Evolutionary conservation across 1,140 invertebrate species (phyloP), one percentile per base, ranked within the genome.

Genomic region (Solenopsis invicta): DNA sequence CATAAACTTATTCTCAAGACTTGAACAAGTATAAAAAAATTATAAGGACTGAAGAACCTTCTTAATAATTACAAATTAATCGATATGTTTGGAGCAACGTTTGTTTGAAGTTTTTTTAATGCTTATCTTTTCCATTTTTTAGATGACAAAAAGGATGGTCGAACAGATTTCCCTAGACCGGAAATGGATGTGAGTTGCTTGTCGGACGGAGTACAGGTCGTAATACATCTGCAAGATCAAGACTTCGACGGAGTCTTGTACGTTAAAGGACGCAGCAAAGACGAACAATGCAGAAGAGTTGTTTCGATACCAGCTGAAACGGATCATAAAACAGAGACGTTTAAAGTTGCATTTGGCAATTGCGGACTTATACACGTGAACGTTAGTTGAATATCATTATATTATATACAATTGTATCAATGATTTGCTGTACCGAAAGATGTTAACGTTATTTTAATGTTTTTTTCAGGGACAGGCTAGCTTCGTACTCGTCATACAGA

Each of bases 201-300:
- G 52, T 98, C 98, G 18, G 98, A 99, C 94, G 98, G 98, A 45
- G 98, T 99, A 0, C 97, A 98, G 92, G 98, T 99, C 0, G 97
- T 98, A 91, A 97, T 99, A 69, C 97, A 97, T 90, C 97, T 98
- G 54, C 96, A 96, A 85, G 96, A 97, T 93, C 95, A 97, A 89
- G 98, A 97, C 64, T 99, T 99, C 93, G 98, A 99, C 90, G 98
- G 98, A 4, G 97, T 99, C 1, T 95, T 99, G 0, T 99, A 99
- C 91, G 98, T 99, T 0, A 99, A 99, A 96, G 98, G 98, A 12
- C 98, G 99, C 93, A 99, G 98, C 92, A 99, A 99, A 94, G 98
- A 99, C 91, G 98, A 98, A 93, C 96, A 98, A 66, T 99, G 98
- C 94, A 96, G 98, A 88, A 96, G 97, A 64, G 96, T 98, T 0